These are phyloP conservation scores for Clunio marinus DNA, from an alignment of 2,888 invertebrate genomes.

Conservation along the genomic window DNA sequence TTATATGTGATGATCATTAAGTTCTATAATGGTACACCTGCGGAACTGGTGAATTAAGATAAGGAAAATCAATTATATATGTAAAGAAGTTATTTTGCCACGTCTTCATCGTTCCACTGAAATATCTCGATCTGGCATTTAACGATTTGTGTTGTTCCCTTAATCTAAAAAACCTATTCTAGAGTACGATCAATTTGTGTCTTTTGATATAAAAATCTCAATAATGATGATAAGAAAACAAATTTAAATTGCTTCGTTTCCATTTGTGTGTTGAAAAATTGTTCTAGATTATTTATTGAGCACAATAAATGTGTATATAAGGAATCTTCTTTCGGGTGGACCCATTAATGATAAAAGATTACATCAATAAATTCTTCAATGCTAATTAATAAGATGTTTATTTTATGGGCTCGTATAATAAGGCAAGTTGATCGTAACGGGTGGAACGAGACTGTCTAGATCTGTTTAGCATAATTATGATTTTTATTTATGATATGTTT, in stretches of 20 bases:
- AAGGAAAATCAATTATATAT: too few species aligned
- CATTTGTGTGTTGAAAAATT: neutral
- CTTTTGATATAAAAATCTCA: neutral
- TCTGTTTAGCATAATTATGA: conserved; percentile 31
- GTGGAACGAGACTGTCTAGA: neutral
- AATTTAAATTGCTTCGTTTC: neutral
- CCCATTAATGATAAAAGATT: conserved; percentile 25
- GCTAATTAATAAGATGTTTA: conserved; percentile 37
- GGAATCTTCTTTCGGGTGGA: neutral
- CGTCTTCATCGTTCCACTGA: too few species aligned
- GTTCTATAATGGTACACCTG: too few species aligned
- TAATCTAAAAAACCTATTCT: too few species aligned
- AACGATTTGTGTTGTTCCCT: too few species aligned
- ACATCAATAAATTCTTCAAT: conserved; percentile 35
- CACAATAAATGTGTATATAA: neutral
- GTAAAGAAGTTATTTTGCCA: too few species aligned
- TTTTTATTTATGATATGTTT: neutral
- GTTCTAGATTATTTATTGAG: neutral
- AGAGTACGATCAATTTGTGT: too few species aligned
- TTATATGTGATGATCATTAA: too few species aligned
- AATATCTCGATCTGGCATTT: too few species aligned
- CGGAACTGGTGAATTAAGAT: too few species aligned
- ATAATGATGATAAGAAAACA: neutral
- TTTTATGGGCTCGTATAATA: conserved; percentile 11
- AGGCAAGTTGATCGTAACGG: neutral